Conservation (phyloP, 2,888 invertebrate genomes). For the Nemoura dubitans region DNA sequence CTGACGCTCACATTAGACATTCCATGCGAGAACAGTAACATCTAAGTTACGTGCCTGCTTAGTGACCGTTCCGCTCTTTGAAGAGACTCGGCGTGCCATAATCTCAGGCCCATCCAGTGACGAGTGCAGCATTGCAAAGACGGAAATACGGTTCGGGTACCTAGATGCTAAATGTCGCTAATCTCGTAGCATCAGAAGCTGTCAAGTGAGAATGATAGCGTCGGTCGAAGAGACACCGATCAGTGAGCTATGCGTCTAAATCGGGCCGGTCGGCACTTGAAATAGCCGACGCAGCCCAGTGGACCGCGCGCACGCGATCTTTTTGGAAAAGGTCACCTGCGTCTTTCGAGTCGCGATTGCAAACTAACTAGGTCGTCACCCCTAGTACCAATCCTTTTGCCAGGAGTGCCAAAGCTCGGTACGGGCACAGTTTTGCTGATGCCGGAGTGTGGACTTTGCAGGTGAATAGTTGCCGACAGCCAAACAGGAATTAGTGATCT, state of each 20-base stretch:
- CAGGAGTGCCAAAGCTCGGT: too few species aligned
- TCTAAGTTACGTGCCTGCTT: too few species aligned
- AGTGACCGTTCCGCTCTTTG: too few species aligned
- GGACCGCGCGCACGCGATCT: neutral
- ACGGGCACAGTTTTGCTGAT: too few species aligned
- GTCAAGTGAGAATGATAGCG: neutral
- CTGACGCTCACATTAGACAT: too few species aligned
- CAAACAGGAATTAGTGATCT: too few species aligned
- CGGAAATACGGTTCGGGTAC: neutral
- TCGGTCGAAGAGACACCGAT: neutral
- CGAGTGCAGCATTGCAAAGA: neutral
- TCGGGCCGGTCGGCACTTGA: constrained; percentile 16
- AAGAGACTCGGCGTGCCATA: too few species aligned
- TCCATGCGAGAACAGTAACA: too few species aligned
- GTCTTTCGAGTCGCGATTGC: neutral
- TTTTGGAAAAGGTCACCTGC: constrained; percentile 18
- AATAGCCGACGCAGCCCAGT: neutral
- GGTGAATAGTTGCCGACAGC: too few species aligned
- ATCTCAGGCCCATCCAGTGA: too few species aligned
- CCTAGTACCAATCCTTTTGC: neutral
- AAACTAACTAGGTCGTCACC: constrained; percentile 3
- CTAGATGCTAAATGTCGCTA: neutral
- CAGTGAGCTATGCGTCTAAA: neutral
- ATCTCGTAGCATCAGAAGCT: neutral
- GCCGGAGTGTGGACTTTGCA: too few species aligned